Percentiles rank a stretch among this genome's conserved stretches.
phyloP scores from a whole-genome alignment of 2,888 invertebrate species.

The Microctonus aethiopoides region DNA sequence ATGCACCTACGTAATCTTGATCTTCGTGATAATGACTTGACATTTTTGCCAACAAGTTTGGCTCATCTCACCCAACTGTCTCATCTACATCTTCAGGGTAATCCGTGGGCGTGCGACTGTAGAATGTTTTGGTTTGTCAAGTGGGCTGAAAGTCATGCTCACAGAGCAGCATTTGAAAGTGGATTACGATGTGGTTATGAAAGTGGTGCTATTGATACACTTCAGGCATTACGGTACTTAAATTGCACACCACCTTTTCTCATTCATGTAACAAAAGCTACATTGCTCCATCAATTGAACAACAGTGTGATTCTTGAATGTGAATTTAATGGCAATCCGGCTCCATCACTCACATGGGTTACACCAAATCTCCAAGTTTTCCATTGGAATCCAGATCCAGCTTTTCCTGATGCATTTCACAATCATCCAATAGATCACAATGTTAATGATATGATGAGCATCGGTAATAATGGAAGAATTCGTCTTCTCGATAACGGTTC shows the following conservation, averaged over 20 bases:
- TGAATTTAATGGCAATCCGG: constrained; percentile 80
- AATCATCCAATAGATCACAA: constrained; percentile 76
- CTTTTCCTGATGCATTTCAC: constrained; percentile 74
- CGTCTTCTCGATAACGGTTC: constrained; percentile 82
- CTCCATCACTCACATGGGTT: constrained; percentile 87
- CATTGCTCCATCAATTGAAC: constrained; percentile 69
- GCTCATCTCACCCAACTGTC: constrained; percentile 74
- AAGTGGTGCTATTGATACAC: constrained; percentile 72
- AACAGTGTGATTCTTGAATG: constrained; percentile 74
- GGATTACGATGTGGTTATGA: constrained; percentile 73
- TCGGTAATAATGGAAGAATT: constrained; percentile 70
- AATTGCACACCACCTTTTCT: constrained; percentile 78
- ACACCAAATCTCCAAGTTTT: constrained; percentile 79
- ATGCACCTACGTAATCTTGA: constrained; percentile 63
- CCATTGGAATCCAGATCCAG: constrained; percentile 83
- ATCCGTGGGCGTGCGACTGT: constrained; percentile 89
- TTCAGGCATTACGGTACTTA: constrained; percentile 77
- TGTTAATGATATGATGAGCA: constrained; percentile 61
- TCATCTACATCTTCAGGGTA: constrained; percentile 77
- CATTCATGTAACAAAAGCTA: constrained; percentile 71
- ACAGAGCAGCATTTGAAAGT: constrained; percentile 68
- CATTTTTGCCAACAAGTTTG: constrained; percentile 78
- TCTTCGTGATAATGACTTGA: constrained; percentile 74
- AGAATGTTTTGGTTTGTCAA: constrained; percentile 81
- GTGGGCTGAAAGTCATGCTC: constrained; percentile 72